These are phyloP conservation scores for Strigamia transsilvanica DNA, from an alignment of 2,888 invertebrate genomes.

Conservation along the genomic window DNA sequence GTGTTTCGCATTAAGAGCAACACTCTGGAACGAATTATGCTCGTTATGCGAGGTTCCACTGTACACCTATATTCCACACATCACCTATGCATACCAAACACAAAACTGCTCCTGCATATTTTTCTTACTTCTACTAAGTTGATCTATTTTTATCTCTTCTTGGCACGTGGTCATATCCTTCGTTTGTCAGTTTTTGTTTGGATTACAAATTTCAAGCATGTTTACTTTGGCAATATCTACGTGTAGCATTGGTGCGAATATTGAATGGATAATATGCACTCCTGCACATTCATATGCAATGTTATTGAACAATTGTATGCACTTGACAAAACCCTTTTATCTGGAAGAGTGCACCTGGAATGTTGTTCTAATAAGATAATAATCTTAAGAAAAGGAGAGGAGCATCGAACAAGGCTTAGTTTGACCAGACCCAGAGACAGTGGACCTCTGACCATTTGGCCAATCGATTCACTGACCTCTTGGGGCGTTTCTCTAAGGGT, in stretches of 20 bases:
- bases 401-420: slow-evolving; percentile 3
- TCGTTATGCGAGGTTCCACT: no score
- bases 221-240: slow-evolving; percentile 1
- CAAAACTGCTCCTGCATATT: no score
- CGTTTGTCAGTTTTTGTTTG: not conserved
- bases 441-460: slow-evolving; percentile 10
- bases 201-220: not conserved
- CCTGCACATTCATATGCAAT: not conserved
- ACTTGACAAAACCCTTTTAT: not conserved
- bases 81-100: no score
- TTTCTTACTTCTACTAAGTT: no score
- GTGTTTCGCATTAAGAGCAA: no score
- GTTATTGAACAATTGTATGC: not conserved
- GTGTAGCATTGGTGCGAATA: not conserved
- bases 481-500: not conserved
- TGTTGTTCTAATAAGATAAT: slow-evolving; percentile 34
- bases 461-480: slow-evolving; percentile 24
- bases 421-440: slow-evolving; percentile 26
- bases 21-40: no score
- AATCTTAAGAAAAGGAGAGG: slow-evolving; percentile 15
- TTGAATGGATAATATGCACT: no score
- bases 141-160: not conserved
- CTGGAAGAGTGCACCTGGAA: slow-evolving; percentile 34
- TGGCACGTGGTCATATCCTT: not conserved
- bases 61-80: no score